A percentile compares a stretch with the other conserved stretches of the same genome.
These are phyloP conservation scores for Apoderus coryli DNA, from an alignment of 2,888 invertebrate genomes.

Conservation along the genomic window DNA sequence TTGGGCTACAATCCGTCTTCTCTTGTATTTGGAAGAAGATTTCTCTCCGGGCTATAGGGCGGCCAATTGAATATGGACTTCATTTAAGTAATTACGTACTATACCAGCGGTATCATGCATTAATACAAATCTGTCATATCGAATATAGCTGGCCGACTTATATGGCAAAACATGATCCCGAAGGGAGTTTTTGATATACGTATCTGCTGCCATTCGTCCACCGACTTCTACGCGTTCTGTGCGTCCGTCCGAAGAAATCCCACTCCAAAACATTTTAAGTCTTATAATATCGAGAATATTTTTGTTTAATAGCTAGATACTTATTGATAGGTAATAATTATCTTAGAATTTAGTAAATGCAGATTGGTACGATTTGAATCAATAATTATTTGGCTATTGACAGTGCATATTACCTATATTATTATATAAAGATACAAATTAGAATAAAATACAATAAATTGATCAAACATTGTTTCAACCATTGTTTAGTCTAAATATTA, in stretches of 20 bases:
- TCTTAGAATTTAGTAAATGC: too few species aligned
- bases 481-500: too few species aligned
- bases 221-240: conserved; percentile 5
- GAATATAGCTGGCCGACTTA: conserved; percentile 1
- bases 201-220: conserved; percentile 6
- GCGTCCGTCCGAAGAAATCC: conserved; percentile 7
- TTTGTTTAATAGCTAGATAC: too few species aligned
- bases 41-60: conserved; percentile 2
- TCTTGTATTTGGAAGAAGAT: neutral
- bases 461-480: too few species aligned
- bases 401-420: too few species aligned
- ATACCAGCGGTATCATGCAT: conserved; percentile 1
- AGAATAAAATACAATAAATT: too few species aligned
- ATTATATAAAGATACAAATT: too few species aligned
- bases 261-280: too few species aligned
- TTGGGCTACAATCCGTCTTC: conserved; percentile 1
- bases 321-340: too few species aligned
- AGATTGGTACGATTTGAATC: too few species aligned
- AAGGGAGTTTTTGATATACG: conserved; percentile 4
- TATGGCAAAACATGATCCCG: conserved; percentile 6
- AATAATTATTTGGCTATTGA: too few species aligned
- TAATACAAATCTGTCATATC: conserved; percentile 3
- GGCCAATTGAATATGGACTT: conserved; percentile 2
- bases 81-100: neutral
- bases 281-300: too few species aligned